A percentile compares a stretch with the other conserved stretches of the same genome.
Evolutionary conservation across 1,140 invertebrate genomes (phyloP).

Genomic region (Ctenoplectra terminalis): DNA sequence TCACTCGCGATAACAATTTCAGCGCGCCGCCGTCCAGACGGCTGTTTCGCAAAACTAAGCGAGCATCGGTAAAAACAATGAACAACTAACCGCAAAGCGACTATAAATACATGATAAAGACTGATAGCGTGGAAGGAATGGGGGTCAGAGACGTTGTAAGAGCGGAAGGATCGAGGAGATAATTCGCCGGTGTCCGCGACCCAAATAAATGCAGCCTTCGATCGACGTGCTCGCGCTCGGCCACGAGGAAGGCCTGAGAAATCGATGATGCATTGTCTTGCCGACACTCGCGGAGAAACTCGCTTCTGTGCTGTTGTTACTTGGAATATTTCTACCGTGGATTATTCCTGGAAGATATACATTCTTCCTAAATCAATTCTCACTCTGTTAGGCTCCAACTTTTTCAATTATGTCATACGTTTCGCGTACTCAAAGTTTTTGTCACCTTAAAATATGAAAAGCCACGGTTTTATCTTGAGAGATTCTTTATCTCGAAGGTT

Average conservation of each 20-base stretch:
- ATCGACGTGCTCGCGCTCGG: conserved; percentile 30
- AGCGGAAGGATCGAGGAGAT: conserved; percentile 62
- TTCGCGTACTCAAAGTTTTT: too few species aligned
- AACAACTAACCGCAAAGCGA: not conserved
- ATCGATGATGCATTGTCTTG: conserved; percentile 58
- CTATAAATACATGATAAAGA: conserved; percentile 24
- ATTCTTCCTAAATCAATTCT: too few species aligned
- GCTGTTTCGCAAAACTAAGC: not conserved
- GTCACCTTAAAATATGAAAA: too few species aligned
- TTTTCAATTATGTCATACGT: too few species aligned
- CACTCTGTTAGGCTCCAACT: too few species aligned
- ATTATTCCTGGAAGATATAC: too few species aligned
- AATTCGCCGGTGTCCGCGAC: conserved; percentile 65
- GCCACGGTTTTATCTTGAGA: too few species aligned
- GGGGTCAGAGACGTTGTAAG: conserved; percentile 55
- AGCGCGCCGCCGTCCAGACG: not conserved
- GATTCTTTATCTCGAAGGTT: too few species aligned
- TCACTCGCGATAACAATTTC: not conserved
- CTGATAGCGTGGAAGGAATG: conserved; percentile 32
- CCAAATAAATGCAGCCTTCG: conserved; percentile 66
- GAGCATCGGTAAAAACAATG: conserved; percentile 34
- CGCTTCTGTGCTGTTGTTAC: not conserved
- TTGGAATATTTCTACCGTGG: not conserved
- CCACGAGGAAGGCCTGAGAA: conserved; percentile 53
- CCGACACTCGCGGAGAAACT: conserved; percentile 45